phyloP scores from a whole-genome alignment of 2,113 vertebrate species.

The Cynopterus brachyotis region DNA sequence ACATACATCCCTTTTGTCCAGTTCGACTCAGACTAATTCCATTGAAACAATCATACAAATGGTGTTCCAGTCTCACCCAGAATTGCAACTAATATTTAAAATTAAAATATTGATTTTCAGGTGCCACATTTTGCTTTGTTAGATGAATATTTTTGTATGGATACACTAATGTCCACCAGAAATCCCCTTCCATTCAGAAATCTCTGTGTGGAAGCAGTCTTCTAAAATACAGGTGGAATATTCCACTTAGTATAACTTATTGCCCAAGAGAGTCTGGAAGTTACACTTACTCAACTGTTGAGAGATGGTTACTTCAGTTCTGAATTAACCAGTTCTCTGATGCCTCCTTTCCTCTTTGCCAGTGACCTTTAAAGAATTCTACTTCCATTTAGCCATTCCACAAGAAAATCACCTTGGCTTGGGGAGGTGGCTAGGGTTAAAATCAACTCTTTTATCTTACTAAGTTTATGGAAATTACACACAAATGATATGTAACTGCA shows the following conservation, averaged over 20 bases:
- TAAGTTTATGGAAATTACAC: background rate
- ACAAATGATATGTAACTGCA: background rate
- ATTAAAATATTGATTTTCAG: background rate
- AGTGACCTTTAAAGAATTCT: background rate
- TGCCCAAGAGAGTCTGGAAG: background rate
- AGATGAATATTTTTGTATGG: background rate
- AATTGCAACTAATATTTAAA: background rate
- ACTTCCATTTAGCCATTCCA: background rate
- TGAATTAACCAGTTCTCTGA: background rate
- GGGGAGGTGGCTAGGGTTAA: background rate
- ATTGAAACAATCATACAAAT: background rate
- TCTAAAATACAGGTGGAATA: background rate
- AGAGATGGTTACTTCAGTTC: background rate
- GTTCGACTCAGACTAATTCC: background rate
- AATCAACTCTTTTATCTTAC: background rate
- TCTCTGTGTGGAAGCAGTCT: background rate
- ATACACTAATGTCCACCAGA: background rate
- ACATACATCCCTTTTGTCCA: conserved; percentile 27
- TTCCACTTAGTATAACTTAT: background rate
- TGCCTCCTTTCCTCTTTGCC: background rate
- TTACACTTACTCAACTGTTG: background rate
- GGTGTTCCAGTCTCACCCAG: background rate
- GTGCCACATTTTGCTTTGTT: background rate
- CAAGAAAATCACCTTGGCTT: background rate
- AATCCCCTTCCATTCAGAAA: background rate